Evolutionary conservation across 2,113 vertebrate genomes (phyloP), one percentile per base, ranked within the genome.

Genomic region (Phalacrocorax aristotelis): DNA sequence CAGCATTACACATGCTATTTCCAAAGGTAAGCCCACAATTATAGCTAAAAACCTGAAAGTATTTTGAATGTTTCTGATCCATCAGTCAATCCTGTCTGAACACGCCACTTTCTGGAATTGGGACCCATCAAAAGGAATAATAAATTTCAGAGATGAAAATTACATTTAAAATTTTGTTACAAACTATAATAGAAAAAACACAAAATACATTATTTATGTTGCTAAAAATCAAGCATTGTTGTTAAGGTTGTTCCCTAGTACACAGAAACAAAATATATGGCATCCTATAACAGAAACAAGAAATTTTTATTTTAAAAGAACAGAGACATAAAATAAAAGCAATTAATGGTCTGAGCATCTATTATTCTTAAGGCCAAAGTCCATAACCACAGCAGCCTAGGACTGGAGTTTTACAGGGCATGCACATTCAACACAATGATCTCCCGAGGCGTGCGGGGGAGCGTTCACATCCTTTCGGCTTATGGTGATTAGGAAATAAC

Each of bases 181-280:
- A 48, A 95, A 90, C 78, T 86, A 27, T 89, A 97, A 95, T 74
- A 93, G 83, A 95, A 97, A 96, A 95, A 88, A 72, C 46, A 42
- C 23, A 87, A 87, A 93, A 69, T n/a, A 76, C 21, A 23, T 97
- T 97, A 96, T 96, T 98, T 97, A 96, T 91, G 89, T 92, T 93
- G 74, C 95, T 97, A 96, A 97, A 93, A 96, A 81, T 92, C 89
- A 92, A 71, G 88, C 66, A 87, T 93, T 52, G 71, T 58, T 70
- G 80, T 57, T 97, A 18, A 93, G 95, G n/a, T 91, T 93, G 25
- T 94, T 97, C 97, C 91, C 89, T 95, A 76, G 75, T 85, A 81
- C 92, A 94, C 72, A 96, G 96, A 95, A 98, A 94, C 94, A 97
- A 97, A 97, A 97, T 97, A 95, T 90, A 96, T 20, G 13, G 82